Evolutionary conservation across 2,113 vertebrate species (phyloP).

Genomic region (Brachypodius melanocephalos): DNA sequence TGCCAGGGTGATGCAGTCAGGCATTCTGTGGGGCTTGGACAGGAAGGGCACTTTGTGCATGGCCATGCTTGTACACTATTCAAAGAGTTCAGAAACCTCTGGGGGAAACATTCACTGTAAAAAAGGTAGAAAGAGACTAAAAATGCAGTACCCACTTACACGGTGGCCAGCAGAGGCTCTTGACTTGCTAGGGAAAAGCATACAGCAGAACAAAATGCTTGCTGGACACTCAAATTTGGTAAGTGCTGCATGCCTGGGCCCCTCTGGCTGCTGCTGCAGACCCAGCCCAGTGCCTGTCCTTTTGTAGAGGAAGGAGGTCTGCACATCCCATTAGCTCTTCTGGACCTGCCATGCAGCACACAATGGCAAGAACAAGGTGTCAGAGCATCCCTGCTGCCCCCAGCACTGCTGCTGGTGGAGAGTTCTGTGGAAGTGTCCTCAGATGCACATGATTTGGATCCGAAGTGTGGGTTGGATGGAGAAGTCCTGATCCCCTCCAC

Average conservation of each 20-base stretch:
- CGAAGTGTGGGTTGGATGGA: not conserved
- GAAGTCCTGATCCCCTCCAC: not conserved
- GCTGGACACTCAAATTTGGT: fast-evolving
- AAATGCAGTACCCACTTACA: not conserved
- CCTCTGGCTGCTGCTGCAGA: not conserved
- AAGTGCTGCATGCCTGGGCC: not conserved
- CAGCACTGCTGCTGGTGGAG: not conserved
- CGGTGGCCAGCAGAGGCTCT: not conserved
- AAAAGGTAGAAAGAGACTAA: not conserved
- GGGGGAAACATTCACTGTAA: fast-evolving
- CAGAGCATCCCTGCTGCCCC: not conserved
- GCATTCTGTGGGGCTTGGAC: not conserved
- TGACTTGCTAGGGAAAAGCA: not conserved
- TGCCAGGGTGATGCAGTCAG: not conserved
- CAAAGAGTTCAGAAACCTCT: not conserved
- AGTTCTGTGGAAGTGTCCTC: not conserved
- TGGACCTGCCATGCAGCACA: not conserved
- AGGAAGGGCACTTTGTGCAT: not conserved
- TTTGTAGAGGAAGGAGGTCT: not conserved
- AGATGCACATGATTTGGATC: not conserved
- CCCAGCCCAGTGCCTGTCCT: not conserved
- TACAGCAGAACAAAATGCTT: fast-evolving
- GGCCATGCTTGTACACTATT: not conserved
- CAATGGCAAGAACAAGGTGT: not conserved
- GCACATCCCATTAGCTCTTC: not conserved